Percentiles rank a stretch among this genome's conserved stretches.
phyloP scores from a whole-genome alignment of 2,797 vertebrate genomes.

The Alauda arvensis region DNA sequence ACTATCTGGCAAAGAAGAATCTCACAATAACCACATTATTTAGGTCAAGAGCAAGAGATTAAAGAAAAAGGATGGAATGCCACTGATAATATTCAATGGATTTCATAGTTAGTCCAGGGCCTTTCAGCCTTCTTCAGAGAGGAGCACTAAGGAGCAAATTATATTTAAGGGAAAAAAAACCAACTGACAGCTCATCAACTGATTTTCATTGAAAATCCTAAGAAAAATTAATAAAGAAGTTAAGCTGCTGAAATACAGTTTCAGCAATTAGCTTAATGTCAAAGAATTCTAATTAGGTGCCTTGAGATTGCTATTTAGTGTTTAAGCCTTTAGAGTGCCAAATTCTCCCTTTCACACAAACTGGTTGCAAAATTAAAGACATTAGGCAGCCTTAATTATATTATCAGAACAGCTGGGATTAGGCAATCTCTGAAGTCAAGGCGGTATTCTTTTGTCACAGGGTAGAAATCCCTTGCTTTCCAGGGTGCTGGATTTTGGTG shows the following conservation, averaged over 20 bases:
- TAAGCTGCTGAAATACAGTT: conserved; percentile 93
- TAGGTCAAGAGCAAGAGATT: conserved; percentile 67
- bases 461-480: conserved; percentile 91
- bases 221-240: conserved; percentile 96
- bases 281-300: conserved; percentile 97
- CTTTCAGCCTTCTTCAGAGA: conserved; percentile 69
- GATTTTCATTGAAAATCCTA: conserved; percentile 89
- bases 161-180: conserved; percentile 59
- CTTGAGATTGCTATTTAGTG: conserved; percentile 91
- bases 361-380: conserved; percentile 95
- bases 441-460: conserved; percentile 93
- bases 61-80: conserved; percentile 77
- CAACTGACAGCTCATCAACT: conserved; percentile 71
- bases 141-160: conserved; percentile 62
- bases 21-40: conserved; percentile 50
- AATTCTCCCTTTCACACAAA: conserved; percentile 86
- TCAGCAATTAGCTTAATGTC: conserved; percentile 99
- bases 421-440: conserved; percentile 99
- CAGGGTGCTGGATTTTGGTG: conserved; percentile 88
- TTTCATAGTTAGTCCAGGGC: conserved; percentile 64
- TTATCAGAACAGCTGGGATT: conserved; percentile 99
- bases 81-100: conserved; percentile 77
- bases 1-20: conserved; percentile 37
- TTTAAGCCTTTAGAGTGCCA: conserved; percentile 89
- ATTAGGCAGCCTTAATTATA: conserved; percentile 99